Evolutionary conservation across 2,797 vertebrate genomes (phyloP).

Genomic region (Danionella dracula): DNA sequence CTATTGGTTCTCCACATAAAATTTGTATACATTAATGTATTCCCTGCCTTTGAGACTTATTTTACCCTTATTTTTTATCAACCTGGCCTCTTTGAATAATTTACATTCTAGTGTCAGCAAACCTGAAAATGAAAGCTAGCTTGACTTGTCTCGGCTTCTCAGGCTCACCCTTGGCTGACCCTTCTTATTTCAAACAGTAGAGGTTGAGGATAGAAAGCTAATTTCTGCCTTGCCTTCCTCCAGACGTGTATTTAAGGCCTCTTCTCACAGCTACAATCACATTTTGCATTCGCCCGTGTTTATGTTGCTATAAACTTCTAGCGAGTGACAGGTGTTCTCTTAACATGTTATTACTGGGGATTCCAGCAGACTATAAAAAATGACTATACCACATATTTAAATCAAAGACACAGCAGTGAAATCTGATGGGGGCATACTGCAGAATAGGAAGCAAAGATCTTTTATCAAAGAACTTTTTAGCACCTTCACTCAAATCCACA

Average conservation of each 20-base stretch:
- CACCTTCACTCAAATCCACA: conserved; percentile 1
- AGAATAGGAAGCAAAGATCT: not conserved
- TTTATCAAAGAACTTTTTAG: conserved; percentile 10
- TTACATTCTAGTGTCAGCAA: conserved; percentile 17
- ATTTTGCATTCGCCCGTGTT: conserved; percentile 1
- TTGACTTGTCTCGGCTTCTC: not conserved
- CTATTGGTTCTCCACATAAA: not conserved
- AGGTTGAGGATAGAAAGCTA: conserved; percentile 19
- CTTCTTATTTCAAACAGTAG: conserved; percentile 2
- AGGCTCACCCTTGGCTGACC: conserved; percentile 23
- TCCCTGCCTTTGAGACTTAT: not conserved
- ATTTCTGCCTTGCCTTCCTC: conserved; percentile 4
- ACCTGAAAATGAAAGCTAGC: conserved; percentile 31
- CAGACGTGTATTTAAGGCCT: not conserved
- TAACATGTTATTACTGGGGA: conserved; percentile 10
- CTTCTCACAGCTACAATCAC: conserved; percentile 9
- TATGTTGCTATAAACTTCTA: conserved; percentile 8
- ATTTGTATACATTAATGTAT: conserved; percentile 8
- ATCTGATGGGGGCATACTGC: not conserved
- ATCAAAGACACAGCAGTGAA: conserved; percentile 10
- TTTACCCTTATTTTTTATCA: not conserved
- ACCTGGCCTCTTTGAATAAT: conserved; percentile 28
- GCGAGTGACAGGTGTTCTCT: conserved; percentile 11
- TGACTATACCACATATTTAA: not conserved
- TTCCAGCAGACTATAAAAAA: not conserved